Conservation (phyloP, 2,797 vertebrate genomes). For the Kryptolebias ocellatus region DNA sequence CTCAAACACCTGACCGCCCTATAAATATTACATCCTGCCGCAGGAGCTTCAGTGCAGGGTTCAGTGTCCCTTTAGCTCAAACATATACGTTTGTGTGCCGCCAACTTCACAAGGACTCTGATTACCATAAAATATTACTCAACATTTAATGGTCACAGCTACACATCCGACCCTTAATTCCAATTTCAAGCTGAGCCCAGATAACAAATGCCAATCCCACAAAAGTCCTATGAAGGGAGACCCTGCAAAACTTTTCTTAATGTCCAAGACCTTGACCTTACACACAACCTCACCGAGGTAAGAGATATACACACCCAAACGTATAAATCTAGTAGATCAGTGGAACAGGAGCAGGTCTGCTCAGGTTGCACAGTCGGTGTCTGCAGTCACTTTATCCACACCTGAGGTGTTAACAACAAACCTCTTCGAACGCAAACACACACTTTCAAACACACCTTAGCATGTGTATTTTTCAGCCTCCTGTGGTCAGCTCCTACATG, state of each 20-base stretch:
- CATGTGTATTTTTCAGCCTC: background rate
- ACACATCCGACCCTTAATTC: background rate
- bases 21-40: slow-evolving; percentile 66
- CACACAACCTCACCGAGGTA: background rate
- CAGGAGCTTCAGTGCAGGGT: slow-evolving; percentile 26
- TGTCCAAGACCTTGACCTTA: background rate
- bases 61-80: slow-evolving; percentile 53
- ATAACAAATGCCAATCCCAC: background rate
- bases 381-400: slow-evolving; percentile 63
- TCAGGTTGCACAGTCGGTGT: slow-evolving; percentile 58
- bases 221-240: background rate
- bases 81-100: slow-evolving; percentile 10
- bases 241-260: background rate
- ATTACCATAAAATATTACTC: background rate
- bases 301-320: slow-evolving; percentile 20
- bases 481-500: background rate
- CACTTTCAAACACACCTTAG: background rate
- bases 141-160: background rate
- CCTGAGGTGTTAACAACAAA: slow-evolving; percentile 60
- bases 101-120: background rate
- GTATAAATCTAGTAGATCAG: background rate
- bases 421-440: slow-evolving; percentile 5
- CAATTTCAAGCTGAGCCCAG: slow-evolving; percentile 1
- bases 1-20: slow-evolving; percentile 47
- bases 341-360: slow-evolving; percentile 50